Conservation (phyloP, 2,113 vertebrate species). For the Globicephala melas region DNA sequence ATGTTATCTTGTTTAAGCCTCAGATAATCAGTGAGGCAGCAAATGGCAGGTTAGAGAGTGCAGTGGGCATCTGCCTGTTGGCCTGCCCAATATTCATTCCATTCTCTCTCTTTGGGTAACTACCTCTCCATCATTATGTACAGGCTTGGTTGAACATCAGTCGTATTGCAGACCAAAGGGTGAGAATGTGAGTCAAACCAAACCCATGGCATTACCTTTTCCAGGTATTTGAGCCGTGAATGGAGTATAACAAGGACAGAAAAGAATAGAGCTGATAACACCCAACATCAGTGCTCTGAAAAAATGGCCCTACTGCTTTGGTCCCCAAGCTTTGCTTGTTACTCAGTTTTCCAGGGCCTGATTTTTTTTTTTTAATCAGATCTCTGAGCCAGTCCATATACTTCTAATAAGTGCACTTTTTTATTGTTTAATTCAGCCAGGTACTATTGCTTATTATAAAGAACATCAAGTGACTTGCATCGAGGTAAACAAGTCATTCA, state of each 20-base stretch:
- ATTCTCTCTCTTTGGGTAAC: not conserved
- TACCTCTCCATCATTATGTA: not conserved
- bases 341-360: not conserved
- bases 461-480: not conserved
- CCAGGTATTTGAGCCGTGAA: not conserved
- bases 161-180: not conserved
- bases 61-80: too few relatives aligned
- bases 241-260: not conserved
- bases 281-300: not conserved
- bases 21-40: not conserved
- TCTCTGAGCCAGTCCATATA: not conserved
- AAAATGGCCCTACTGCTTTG: not conserved
- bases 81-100: not conserved
- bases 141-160: not conserved
- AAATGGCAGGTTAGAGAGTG: not conserved
- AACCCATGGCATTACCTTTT: not conserved
- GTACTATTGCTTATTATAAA: not conserved
- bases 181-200: not conserved
- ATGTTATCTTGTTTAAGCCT: not conserved
- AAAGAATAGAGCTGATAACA: not conserved
- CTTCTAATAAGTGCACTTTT: not conserved
- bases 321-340: not conserved
- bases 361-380: not conserved
- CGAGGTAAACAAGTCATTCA: not conserved
- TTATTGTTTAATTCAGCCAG: not conserved